Evolutionary conservation across 2,888 invertebrate species (phyloP), one percentile per base, ranked within the genome.

Genomic region (Acleris emargana): DNA sequence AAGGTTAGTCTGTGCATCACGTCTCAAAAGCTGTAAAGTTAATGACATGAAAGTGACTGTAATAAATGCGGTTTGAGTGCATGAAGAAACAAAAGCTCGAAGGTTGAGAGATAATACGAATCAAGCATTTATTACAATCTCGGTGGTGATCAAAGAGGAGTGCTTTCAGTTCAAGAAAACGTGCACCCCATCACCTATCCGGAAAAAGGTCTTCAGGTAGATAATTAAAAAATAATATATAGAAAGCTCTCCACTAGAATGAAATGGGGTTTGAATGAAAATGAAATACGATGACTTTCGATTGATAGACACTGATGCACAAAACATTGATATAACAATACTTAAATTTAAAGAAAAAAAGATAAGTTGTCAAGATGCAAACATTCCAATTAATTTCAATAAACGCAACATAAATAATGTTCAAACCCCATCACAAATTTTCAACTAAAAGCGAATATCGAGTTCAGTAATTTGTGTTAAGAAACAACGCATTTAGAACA

Each of bases 291-390:
- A 74, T 76, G 68, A 79, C 77, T 79, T 77, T 80, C 71, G 76
- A 74, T 83, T 78, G 79, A 80, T 79, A 80, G 69, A 77, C 74
- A 79, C 85, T 83, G 83, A 88, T 87, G 87, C 87, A 86, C 82
- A 84, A 82, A 78, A 74, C 66, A 72, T 73, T 32, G 77, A 80
- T n/a, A 45, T n/a, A 43, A 17, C 5, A 45, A 7, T 78, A 78
- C 83, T 83, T 86, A 87, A 73, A 76, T 79, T 54, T 78, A 83
- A 80, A 67, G 72, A 79, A 79, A 79, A 79, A 87, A 89, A 91
- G 84, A 88, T 88, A 90, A 92, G 91, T 91, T 91, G 92, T 92
- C 92, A 92, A 92, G 92, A 92, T 92, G 92, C 92, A 91, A 88
- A 91, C 91, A 91, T 91, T 91, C 91, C 88, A 88, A 87, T 87